Percentiles rank a stretch among this genome's conserved stretches.
These are phyloP conservation scores for Bufo gargarizans DNA, from an alignment of 2,113 vertebrate genomes.

Conservation along the genomic window DNA sequence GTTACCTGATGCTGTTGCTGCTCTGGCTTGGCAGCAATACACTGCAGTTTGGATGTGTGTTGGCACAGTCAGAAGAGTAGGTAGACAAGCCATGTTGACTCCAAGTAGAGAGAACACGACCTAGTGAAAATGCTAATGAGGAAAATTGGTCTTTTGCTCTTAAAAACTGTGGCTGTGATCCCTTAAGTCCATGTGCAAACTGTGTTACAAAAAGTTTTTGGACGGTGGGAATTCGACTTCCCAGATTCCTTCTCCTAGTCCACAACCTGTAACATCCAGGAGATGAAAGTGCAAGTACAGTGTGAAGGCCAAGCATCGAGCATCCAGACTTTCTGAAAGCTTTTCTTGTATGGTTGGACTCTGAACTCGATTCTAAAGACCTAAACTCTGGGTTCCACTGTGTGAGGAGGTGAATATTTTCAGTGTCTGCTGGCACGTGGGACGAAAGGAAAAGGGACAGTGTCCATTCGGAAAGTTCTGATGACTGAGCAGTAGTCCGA, in stretches of 20 bases:
- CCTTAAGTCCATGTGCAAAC: constrained; percentile 72
- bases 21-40: constrained; percentile 66
- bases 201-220: constrained; percentile 73
- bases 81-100: constrained; percentile 72
- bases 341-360: constrained; percentile 24
- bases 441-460: constrained; percentile 72
- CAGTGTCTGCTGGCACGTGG: constrained; percentile 49
- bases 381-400: constrained; percentile 35
- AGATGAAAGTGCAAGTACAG: constrained; percentile 79
- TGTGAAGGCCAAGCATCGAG: constrained; percentile 75
- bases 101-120: constrained; percentile 74
- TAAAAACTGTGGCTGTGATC: constrained; percentile 63
- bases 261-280: constrained; percentile 79
- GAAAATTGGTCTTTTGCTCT: constrained; percentile 64
- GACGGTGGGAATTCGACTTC: constrained; percentile 68
- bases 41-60: constrained; percentile 67
- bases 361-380: constrained; percentile 53
- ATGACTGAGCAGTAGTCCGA: constrained; percentile 18
- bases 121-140: constrained; percentile 72
- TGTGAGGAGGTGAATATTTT: constrained; percentile 28
- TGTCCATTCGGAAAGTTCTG: constrained; percentile 68
- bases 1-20: constrained; percentile 75
- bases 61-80: constrained; percentile 64
- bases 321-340: constrained; percentile 61
- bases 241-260: constrained; percentile 72